phyloP scores from a whole-genome alignment of 1,140 invertebrate genomes.

The Papilio helenus region DNA sequence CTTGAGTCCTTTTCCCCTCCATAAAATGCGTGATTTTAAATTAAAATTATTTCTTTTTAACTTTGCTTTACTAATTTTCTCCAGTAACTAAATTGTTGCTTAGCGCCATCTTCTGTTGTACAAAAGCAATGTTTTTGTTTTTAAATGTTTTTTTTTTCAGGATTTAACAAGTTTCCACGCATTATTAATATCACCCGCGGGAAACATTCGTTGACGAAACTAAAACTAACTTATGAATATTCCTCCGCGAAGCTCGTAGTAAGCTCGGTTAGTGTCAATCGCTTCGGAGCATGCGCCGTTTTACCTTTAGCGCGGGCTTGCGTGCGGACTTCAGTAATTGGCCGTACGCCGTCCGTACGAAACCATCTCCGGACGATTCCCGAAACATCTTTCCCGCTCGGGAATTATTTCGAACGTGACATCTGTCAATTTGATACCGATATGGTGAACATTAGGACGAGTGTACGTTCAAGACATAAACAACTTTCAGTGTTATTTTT shows the following conservation, averaged over 20 bases:
- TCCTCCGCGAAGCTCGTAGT: constrained; percentile 48
- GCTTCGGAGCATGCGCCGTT: constrained; percentile 66
- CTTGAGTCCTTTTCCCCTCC: too few species aligned
- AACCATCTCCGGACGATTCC: constrained; percentile 47
- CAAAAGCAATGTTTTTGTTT: neutral
- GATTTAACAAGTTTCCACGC: constrained; percentile 46
- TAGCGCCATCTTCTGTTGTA: too few species aligned
- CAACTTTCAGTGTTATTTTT: constrained; percentile 15
- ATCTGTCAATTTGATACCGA: constrained; percentile 50
- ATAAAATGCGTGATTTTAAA: too few species aligned
- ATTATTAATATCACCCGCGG: constrained; percentile 50
- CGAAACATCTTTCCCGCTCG: constrained; percentile 45
- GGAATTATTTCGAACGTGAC: constrained; percentile 45
- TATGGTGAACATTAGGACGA: constrained; percentile 50
- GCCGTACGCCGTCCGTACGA: constrained; percentile 61
- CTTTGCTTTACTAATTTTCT: neutral
- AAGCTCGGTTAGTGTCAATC: constrained; percentile 72
- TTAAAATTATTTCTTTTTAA: neutral
- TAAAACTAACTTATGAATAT: constrained; percentile 77
- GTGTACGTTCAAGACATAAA: constrained; percentile 38
- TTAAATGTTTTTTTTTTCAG: neutral
- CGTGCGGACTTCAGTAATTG: constrained; percentile 74
- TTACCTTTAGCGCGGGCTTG: constrained; percentile 59
- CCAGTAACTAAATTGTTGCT: too few species aligned
- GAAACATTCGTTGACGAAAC: constrained; percentile 66